phyloP scores from a whole-genome alignment of 2,888 invertebrate species.

The Agapostemon virescens region DNA sequence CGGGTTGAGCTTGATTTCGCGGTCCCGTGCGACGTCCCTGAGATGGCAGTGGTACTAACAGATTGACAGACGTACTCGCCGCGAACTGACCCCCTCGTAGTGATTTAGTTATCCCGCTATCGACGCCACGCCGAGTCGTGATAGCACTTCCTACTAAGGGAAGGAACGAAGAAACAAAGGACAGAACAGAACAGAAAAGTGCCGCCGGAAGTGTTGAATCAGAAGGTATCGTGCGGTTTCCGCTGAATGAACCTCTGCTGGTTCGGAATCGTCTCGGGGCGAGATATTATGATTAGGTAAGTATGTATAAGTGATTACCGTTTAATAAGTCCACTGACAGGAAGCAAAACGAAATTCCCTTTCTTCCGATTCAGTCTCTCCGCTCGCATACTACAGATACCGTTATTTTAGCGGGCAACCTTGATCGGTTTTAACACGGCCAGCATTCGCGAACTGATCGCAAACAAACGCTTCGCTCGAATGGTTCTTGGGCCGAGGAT shows the following conservation, averaged over 20 bases:
- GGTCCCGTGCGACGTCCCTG: constrained; percentile 72
- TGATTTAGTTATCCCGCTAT: constrained; percentile 78
- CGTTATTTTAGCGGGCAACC: neutral
- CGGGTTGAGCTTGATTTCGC: constrained; percentile 62
- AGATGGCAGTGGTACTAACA: constrained; percentile 72
- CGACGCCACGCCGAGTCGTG: constrained; percentile 74
- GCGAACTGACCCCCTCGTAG: constrained; percentile 76
- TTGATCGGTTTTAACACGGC: neutral
- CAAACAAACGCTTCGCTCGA: neutral
- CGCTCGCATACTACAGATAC: neutral
- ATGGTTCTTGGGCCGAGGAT: neutral
- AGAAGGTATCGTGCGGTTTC: constrained; percentile 50
- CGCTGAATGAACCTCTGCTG: constrained; percentile 72
- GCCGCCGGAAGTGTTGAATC: constrained; percentile 62
- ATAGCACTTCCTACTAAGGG: constrained; percentile 28
- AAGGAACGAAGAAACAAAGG: neutral
- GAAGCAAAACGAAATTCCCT: neutral
- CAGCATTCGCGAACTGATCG: too few species aligned
- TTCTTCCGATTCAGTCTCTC: neutral
- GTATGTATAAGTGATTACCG: constrained; percentile 45
- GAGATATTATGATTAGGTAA: constrained; percentile 80
- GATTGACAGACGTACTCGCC: constrained; percentile 77
- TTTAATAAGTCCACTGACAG: neutral
- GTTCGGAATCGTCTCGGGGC: constrained; percentile 67
- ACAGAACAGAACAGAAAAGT: constrained; percentile 28